Conservation (phyloP, 2,797 vertebrate species). For the Spheniscus humboldti region DNA sequence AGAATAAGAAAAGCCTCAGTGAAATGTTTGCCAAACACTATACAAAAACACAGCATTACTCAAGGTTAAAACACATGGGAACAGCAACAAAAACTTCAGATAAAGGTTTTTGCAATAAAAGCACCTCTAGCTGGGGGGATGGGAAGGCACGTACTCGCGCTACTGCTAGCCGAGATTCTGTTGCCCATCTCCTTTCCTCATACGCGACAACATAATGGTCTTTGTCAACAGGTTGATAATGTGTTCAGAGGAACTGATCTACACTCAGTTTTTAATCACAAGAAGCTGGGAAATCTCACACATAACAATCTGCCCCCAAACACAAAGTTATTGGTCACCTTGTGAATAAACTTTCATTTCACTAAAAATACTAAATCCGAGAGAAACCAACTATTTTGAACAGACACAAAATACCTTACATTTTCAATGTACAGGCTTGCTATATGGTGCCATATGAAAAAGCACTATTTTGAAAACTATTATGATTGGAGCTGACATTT, state of each 20-base stretch:
- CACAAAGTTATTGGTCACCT: background rate
- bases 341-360: background rate
- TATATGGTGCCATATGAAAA: background rate
- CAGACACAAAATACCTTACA: background rate
- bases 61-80: background rate
- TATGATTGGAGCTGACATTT: background rate
- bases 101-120: background rate
- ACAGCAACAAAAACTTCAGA: background rate
- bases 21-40: background rate
- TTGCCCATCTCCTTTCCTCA: background rate
- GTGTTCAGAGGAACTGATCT: background rate
- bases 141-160: fast-evolving
- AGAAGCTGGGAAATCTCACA: background rate
- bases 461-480: background rate
- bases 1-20: background rate
- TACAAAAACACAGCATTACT: background rate
- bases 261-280: background rate
- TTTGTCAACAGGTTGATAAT: background rate
- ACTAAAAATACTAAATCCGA: background rate
- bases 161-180: background rate
- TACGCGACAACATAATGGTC: fast-evolving
- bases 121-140: background rate
- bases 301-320: background rate
- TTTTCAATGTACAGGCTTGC: background rate
- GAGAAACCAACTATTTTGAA: background rate